Evolutionary conservation across 1,140 invertebrate species (phyloP), one percentile per base, ranked within the genome.

Genomic region (Sycophila sp.): DNA sequence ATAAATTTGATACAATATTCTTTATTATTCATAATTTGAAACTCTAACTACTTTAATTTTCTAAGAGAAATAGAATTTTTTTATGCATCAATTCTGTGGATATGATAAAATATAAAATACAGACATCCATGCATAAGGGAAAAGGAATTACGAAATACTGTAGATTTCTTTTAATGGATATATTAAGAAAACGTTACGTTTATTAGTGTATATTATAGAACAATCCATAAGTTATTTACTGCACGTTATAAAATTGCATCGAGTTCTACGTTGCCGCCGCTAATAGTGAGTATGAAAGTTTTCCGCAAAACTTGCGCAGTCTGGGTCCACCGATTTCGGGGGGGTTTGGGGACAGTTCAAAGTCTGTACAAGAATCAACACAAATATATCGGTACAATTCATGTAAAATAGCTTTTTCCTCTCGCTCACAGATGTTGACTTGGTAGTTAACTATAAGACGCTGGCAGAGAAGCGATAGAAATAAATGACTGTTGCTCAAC

Each of bases 201-300:
- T 51, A 62, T 68, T 68, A 59, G 24, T 56, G 17, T 63, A 26
- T 59, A 22, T n/a, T 63, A 45, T 42, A 63, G 63, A 65, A 58
- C 59, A 59, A 69, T 73, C 53, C 69, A 51, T 64, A 62, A 55
- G 30, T 63, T 55, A 62, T 26, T 68, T 64, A 69, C 65, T 69
- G 60, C 66, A 69, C 60, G n/a, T 64, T 68, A 73, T 59, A 64
- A 69, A 73, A 69, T 73, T 40, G 49, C 34, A 30, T 71, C 60
- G 53, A 38, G 2, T 55, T 45, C 26, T 49, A 59, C 13, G 13
- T 30, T n/a, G 19, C 62, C 26, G 11, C 17, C 28, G 28, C 22
- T 71, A 49, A n/a, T 51, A 65, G n/a, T 51, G 15, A 59, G 22
- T 66, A 60, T 59, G 62, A 71, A 71, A 64, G 34, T 65, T 66